phyloP scores from a whole-genome alignment of 2,797 vertebrate genomes.

The Poecilia velifera region DNA sequence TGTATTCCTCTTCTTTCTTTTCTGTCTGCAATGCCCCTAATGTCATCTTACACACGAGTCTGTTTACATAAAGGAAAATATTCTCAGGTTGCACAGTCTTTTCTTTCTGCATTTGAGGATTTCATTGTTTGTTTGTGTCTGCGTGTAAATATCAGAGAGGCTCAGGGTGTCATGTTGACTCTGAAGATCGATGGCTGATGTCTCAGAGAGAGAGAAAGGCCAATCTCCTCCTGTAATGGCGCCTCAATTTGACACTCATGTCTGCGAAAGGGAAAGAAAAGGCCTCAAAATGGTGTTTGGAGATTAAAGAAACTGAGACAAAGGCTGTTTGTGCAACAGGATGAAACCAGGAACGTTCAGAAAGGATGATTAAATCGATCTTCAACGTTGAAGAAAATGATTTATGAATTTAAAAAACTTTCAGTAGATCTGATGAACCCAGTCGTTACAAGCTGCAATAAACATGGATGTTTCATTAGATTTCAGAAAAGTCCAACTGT shows the following conservation, averaged over 20 bases:
- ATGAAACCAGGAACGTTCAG: not conserved
- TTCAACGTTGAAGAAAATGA: not conserved
- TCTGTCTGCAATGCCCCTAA: too few relatives aligned
- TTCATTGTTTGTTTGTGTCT: slow-evolving; percentile 60
- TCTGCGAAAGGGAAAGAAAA: not conserved
- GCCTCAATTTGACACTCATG: slow-evolving; percentile 8
- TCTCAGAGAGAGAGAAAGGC: slow-evolving; percentile 65
- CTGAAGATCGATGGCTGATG: slow-evolving; percentile 67
- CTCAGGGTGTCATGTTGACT: slow-evolving; percentile 58
- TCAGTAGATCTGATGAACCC: not conserved
- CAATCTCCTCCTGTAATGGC: slow-evolving; percentile 66
- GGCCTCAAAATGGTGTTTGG: not conserved
- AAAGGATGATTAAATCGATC: not conserved
- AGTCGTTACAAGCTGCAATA: not conserved
- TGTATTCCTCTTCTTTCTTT: too few relatives aligned
- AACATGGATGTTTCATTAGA: not conserved
- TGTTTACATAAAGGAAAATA: slow-evolving; percentile 49
- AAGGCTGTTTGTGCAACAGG: not conserved
- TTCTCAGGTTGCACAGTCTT: slow-evolving; percentile 33
- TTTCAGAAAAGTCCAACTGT: not conserved
- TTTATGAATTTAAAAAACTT: not conserved
- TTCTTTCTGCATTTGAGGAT: slow-evolving; percentile 13
- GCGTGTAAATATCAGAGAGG: slow-evolving; percentile 69
- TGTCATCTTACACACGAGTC: slow-evolving; percentile 4
- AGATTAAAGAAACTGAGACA: not conserved